Evolutionary conservation across 1,140 invertebrate species (phyloP).

Genomic region (Paraescarpia echinospica): DNA sequence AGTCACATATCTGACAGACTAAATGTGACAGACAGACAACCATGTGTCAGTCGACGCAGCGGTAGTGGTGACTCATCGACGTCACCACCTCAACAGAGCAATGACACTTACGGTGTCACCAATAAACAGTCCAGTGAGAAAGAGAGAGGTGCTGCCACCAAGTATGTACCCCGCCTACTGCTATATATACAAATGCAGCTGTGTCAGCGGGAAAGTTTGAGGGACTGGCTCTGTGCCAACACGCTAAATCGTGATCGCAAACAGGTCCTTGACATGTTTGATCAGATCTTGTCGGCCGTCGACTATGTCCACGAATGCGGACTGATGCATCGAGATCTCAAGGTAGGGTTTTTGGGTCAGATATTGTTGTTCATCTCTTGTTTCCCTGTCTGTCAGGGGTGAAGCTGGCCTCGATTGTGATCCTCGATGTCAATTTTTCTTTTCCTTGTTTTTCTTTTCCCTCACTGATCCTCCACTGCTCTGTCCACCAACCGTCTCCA

Average conservation of each 20-base stretch:
- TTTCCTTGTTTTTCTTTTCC: too few relatives aligned
- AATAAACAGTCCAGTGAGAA: background rate
- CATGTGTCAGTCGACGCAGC: background rate
- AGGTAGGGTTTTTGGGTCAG: slow-evolving; percentile 62
- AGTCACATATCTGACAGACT: background rate
- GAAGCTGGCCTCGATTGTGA: too few relatives aligned
- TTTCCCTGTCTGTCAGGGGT: too few relatives aligned
- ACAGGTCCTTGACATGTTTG: slow-evolving; percentile 74
- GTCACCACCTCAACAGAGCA: background rate
- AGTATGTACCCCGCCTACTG: slow-evolving; percentile 61
- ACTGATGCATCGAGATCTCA: slow-evolving; percentile 92
- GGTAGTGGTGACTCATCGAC: background rate
- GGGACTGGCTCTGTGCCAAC: slow-evolving; percentile 77
- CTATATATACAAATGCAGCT: slow-evolving; percentile 98
- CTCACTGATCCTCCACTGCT: too few relatives aligned
- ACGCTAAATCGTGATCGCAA: slow-evolving; percentile 52
- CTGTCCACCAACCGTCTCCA: too few relatives aligned
- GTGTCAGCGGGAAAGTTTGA: slow-evolving; percentile 83
- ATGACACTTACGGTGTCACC: background rate
- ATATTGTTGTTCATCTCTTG: too few relatives aligned
- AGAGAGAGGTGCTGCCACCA: background rate
- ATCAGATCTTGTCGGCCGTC: slow-evolving; percentile 90
- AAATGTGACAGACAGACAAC: background rate
- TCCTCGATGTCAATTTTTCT: too few relatives aligned
- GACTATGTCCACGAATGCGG: slow-evolving; percentile 90